Evolutionary conservation across 1,140 invertebrate genomes (phyloP).

Genomic region (Samia ricini): DNA sequence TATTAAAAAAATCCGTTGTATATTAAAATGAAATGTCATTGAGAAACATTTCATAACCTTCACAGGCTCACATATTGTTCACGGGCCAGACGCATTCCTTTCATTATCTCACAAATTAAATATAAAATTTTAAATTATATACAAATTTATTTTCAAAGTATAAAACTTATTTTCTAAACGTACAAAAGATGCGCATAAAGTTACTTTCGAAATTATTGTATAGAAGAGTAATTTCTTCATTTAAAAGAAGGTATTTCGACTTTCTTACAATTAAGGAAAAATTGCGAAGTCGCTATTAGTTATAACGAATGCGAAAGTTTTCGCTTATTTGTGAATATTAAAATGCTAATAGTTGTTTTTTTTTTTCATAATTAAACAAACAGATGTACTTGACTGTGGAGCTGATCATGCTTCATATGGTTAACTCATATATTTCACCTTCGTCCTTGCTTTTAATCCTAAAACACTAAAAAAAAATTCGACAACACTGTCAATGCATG

Average conservation of each 20-base stretch:
- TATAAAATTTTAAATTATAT: neutral
- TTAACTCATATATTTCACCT: neutral
- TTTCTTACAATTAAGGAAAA: too few relatives aligned
- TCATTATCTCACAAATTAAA: neutral
- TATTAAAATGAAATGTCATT: neutral
- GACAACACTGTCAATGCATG: neutral
- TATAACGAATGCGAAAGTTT: too few relatives aligned
- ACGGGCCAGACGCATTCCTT: neutral
- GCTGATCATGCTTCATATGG: neutral
- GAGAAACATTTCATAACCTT: neutral
- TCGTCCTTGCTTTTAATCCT: neutral
- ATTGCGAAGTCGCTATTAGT: too few relatives aligned
- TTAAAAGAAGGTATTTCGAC: too few relatives aligned
- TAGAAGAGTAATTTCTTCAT: neutral
- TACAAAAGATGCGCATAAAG: neutral
- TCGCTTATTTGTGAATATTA: neutral
- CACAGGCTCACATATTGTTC: neutral
- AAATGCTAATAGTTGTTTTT: neutral
- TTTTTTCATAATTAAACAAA: too few relatives aligned
- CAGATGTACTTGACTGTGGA: neutral
- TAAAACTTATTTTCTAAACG: neutral
- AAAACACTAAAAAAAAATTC: neutral
- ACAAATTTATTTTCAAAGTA: neutral
- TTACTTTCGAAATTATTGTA: neutral
- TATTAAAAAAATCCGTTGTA: too few relatives aligned